Base-by-base conservation (phyloP, 1,140 invertebrate genomes). In the Magallana ariakensis region DNA sequence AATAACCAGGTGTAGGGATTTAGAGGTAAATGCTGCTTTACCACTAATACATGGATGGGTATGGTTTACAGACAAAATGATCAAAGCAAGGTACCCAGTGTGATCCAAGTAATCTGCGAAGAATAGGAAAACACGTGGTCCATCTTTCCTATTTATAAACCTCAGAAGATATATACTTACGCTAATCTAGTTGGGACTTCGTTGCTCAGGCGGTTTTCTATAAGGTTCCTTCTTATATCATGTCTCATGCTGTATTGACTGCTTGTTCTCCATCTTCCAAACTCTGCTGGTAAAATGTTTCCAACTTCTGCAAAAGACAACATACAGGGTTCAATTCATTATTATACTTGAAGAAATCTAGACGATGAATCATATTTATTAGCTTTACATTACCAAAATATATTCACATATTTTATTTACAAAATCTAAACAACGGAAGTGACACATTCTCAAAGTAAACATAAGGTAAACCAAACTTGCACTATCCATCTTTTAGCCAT, bases 181-280 rank as follows among this genome's bases (percentile, higher is more conserved):
- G 83, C 86, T 84, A 85, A 60, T 89, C 84, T 89, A 84, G 84
- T 87, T 57, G 87, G 89, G 80, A 89, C 89, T 33, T 88, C 84
- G n/a, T 87, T 87, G 83, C 86, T 89, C 19, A 75, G 66, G 66
- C 66, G 66, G 85, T 85, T 88, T 80, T 86, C 87, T 82, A 87
- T 89, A 16, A 91, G 89, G 60, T 91, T 91, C 62, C 89, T 90
- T 33, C 89, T 87, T 81, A 91, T 91, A 60, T 88, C 90, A 70
- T 87, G 86, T 26, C 80, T 82, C 4, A 87, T 85, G 58, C 90
- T 90, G 88, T 91, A 91, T 46, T 84, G 55, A 54, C 87, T 88
- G 83, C 87, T 87, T n/a, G 85, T 88, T 58, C 90, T 70, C 84
- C 84, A 91, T 55, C 56, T 80, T 60, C 88, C 89, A 86, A 88